Evolutionary conservation across 1,140 invertebrate genomes (phyloP), one percentile per base, ranked within the genome.

Genomic region (Pseudobourletiella spinata): DNA sequence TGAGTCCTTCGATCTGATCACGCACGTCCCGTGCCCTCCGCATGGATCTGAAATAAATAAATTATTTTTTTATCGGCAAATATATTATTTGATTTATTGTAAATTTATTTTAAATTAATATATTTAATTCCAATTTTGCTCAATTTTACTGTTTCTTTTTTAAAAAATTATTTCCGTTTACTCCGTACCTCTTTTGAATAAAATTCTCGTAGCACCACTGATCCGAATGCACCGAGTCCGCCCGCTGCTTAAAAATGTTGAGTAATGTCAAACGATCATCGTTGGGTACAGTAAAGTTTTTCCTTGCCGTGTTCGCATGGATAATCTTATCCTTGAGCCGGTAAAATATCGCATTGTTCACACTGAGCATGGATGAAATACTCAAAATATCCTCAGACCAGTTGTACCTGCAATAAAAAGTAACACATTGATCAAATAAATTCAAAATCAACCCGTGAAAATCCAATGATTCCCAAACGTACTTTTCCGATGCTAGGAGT

Each of bases 181-280:
- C n/a, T n/a, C n/a, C n/a, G n/a, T n/a, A 81, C 76, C 88, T 79
- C 74, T 97, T 87, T 74, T 99, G 97, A 69, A 99, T 93, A 73
- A 93, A 99, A 78, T 99, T 98, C 78, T 99, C 96, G 72, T 91
- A 97, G 76, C 97, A 99, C 95, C 95, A 98, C 74, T 96, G 92
- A 0, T 88, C 89, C 29, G 89, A 94, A 74, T 85, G 94, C 65
- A 91, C 91, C 0, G 89, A 87, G 64, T 93, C 90, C 16, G 84
- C 84, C 93, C 94, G 97, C 72, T 94, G 91, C 77, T 94, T 95
- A 72, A 97, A 99, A 42, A 99, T 89, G 79, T 97, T 98, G 61
- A 98, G 79, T 25, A 99, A 78, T 16, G 91, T 95, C 11, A 99
- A 77, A 78, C 99, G 96, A 79, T 99, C 96, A 1, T 95, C 95